Conservation (phyloP, 2,797 vertebrate species). For the Xiphophorus birchmanni region DNA sequence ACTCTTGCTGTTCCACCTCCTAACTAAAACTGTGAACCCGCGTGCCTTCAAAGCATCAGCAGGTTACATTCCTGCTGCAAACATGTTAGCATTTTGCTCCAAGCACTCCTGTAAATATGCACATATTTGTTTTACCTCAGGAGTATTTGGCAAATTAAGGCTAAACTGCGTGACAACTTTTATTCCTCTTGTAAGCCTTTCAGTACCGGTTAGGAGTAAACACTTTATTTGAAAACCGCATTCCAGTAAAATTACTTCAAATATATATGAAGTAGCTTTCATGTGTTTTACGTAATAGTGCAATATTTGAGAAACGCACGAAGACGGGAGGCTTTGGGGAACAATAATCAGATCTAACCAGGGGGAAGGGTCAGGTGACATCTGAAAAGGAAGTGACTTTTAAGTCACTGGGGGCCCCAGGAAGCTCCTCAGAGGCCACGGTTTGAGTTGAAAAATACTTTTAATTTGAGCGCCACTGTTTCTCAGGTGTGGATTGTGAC, state of each 20-base stretch:
- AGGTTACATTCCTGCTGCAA: not conserved
- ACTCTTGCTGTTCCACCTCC: not conserved
- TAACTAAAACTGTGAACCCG: not conserved
- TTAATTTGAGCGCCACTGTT: conserved; percentile 72
- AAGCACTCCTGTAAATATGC: not conserved
- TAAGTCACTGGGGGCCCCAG: conserved; percentile 28
- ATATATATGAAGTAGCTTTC: not conserved
- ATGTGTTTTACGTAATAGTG: not conserved
- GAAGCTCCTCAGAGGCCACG: conserved; percentile 47
- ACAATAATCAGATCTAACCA: conserved; percentile 14
- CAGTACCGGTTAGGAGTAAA: not conserved
- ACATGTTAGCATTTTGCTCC: not conserved
- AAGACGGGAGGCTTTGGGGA: not conserved
- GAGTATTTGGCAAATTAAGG: not conserved
- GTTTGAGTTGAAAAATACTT: conserved; percentile 78
- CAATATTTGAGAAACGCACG: not conserved
- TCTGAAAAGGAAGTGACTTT: conserved; percentile 34
- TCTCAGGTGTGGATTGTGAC: conserved; percentile 62
- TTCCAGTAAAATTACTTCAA: not conserved
- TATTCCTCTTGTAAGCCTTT: not conserved
- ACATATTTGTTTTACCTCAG: not conserved
- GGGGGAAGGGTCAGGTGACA: conserved; percentile 40
- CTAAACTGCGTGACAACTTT: not conserved
- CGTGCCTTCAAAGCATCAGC: not conserved
- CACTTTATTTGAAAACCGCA: not conserved